phyloP scores from a whole-genome alignment of 2,888 invertebrate genomes.

The Gerris lacustris region DNA sequence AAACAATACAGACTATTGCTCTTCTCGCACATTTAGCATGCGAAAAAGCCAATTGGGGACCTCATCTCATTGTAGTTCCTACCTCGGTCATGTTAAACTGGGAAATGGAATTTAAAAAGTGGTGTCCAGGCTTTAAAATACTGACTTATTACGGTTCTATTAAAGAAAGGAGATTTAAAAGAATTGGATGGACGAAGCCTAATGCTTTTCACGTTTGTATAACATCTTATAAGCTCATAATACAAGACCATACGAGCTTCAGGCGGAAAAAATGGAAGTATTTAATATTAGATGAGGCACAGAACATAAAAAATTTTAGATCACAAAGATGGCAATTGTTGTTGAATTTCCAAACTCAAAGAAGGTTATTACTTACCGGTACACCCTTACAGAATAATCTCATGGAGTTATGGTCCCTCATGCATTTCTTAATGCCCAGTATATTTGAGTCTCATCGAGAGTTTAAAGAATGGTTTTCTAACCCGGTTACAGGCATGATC shows the following conservation, averaged over 20 bases:
- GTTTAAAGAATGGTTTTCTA: conserved; percentile 97
- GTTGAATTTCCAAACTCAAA: conserved; percentile 85
- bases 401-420: conserved; percentile 93
- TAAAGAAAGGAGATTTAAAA: conserved; percentile 83
- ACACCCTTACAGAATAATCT: conserved; percentile 92
- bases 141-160: conserved; percentile 94
- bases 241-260: conserved; percentile 96
- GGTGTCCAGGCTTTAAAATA: conserved; percentile 99
- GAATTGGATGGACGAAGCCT: conserved; percentile 87
- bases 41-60: conserved; percentile 84
- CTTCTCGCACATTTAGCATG: conserved; percentile 86
- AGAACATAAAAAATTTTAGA: conserved; percentile 99
- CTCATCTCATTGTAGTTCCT: conserved; percentile 96
- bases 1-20: conserved; percentile 94
- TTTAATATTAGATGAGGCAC: conserved; percentile 93
- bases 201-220: conserved; percentile 98
- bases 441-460: conserved; percentile 92
- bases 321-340: conserved; percentile 96
- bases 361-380: conserved; percentile 80
- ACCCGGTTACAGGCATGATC: conserved; percentile 91
- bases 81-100: conserved; percentile 99
- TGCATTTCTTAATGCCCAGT: conserved; percentile 97
- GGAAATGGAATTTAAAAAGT: conserved; percentile 99
- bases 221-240: conserved; percentile 93
- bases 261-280: conserved; percentile 97